Conservation (phyloP, 2,888 invertebrate species). For the Drosophila affinis region DNA sequence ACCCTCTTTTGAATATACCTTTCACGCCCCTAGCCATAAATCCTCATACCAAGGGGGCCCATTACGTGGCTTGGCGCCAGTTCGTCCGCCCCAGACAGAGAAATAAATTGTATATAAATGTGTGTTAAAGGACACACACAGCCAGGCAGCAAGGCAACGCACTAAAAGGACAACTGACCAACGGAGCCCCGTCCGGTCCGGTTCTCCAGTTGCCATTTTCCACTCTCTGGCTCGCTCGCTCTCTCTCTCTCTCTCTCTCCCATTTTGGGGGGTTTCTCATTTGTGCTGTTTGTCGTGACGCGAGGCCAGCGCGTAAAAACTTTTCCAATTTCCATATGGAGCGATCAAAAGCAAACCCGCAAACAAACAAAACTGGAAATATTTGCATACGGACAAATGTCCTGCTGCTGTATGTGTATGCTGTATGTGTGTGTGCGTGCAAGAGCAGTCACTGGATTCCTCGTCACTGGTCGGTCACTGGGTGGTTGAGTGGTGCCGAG, state of each 20-base stretch:
- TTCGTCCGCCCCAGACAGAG: conserved; percentile 47
- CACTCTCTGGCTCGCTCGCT: conserved; percentile 46
- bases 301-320: conserved; percentile 60
- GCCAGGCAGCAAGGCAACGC: conserved; percentile 15
- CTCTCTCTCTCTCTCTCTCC: conserved; percentile 28
- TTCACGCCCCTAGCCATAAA: conserved; percentile 5
- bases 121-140: conserved; percentile 59
- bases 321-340: conserved; percentile 77
- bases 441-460: too few species aligned
- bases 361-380: conserved; percentile 53
- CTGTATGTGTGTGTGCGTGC: too few species aligned
- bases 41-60: conserved; percentile 43
- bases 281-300: conserved; percentile 30
- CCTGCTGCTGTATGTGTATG: conserved; percentile 21
- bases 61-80: conserved; percentile 73
- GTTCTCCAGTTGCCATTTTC: conserved; percentile 33
- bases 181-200: too few species aligned
- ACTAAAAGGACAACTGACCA: conserved; percentile 41
- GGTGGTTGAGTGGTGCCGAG: conserved; percentile 1
- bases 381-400: conserved; percentile 73
- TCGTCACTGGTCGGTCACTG: not conserved
- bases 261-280: conserved; percentile 4
- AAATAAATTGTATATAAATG: conserved; percentile 34
- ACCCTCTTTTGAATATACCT: not conserved
- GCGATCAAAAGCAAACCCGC: conserved; percentile 49